Conservation (phyloP, 2,113 vertebrate species). For the Lepus europaeus region DNA sequence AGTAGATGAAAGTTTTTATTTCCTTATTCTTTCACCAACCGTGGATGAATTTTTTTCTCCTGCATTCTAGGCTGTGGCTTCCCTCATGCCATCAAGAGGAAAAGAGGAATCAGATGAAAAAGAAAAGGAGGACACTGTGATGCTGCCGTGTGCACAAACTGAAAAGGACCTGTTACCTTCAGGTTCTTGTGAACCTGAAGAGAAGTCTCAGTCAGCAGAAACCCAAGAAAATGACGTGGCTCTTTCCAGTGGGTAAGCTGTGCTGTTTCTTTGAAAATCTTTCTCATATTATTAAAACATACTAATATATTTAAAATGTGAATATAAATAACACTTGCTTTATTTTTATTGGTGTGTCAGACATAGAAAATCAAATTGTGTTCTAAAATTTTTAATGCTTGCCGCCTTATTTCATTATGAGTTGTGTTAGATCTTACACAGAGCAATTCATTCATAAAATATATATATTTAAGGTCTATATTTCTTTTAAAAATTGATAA, state of each 20-base stretch:
- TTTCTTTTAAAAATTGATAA: conserved; percentile 32
- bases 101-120: not conserved
- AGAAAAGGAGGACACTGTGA: conserved; percentile 39
- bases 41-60: not conserved
- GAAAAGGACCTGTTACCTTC: conserved; percentile 32
- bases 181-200: conserved; percentile 34
- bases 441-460: not conserved
- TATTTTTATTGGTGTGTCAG: conserved; percentile 29
- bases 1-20: conserved; percentile 28
- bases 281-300: conserved; percentile 23
- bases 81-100: conserved; percentile 65
- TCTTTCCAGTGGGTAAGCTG: conserved; percentile 78
- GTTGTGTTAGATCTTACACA: conserved; percentile 26
- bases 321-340: conserved; percentile 34
- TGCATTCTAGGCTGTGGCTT: conserved; percentile 79
- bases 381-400: not conserved
- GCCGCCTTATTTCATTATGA: not conserved
- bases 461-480: not conserved
- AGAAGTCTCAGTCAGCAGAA: not conserved
- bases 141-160: not conserved
- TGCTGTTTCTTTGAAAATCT: conserved; percentile 53
- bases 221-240: conserved; percentile 61
- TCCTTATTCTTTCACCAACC: not conserved
- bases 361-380: not conserved
- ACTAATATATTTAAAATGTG: conserved; percentile 40